Percentiles rank a stretch among this genome's conserved stretches.
Evolutionary conservation across 2,113 vertebrate species (phyloP).

Genomic region (Callipepla californica): DNA sequence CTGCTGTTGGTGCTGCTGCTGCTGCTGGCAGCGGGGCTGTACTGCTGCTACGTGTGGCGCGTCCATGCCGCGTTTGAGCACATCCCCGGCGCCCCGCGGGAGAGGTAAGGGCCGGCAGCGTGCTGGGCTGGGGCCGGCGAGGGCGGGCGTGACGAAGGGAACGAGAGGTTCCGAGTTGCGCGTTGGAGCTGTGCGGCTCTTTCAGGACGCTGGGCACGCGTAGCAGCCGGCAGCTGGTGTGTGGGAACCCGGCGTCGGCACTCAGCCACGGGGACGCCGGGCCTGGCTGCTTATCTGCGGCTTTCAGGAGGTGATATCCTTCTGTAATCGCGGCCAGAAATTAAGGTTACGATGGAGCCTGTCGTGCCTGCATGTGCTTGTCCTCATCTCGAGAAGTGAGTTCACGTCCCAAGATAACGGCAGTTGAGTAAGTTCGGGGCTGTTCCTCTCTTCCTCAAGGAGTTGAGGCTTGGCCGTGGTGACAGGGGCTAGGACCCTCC

Average conservation of each 20-base stretch:
- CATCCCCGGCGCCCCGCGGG: constrained; percentile 82
- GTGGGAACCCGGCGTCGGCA: rapidly evolving
- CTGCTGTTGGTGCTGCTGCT: background rate
- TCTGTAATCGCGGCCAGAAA: background rate
- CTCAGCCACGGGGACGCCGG: too few relatives aligned
- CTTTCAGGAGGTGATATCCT: background rate
- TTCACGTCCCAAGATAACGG: background rate
- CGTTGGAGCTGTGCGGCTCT: rapidly evolving
- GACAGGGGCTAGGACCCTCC: background rate
- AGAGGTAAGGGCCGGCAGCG: constrained; percentile 71
- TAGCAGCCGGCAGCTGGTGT: background rate
- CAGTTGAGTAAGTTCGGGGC: background rate
- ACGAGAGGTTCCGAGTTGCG: rapidly evolving
- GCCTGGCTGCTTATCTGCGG: background rate
- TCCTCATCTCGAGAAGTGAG: background rate
- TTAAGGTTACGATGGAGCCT: background rate
- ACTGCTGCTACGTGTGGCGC: constrained; percentile 77
- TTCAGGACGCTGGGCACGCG: rapidly evolving
- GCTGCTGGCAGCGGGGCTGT: constrained; percentile 62
- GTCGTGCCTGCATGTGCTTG: background rate
- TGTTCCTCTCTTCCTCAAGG: background rate
- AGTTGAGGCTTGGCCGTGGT: background rate
- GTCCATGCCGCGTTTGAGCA: constrained; percentile 80
- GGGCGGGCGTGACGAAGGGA: background rate
- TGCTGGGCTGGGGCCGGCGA: too few relatives aligned